Percentiles rank a stretch among this genome's conserved stretches.
Conservation (phyloP, 2,888 invertebrate genomes). For the Alloplasta piceator region DNA sequence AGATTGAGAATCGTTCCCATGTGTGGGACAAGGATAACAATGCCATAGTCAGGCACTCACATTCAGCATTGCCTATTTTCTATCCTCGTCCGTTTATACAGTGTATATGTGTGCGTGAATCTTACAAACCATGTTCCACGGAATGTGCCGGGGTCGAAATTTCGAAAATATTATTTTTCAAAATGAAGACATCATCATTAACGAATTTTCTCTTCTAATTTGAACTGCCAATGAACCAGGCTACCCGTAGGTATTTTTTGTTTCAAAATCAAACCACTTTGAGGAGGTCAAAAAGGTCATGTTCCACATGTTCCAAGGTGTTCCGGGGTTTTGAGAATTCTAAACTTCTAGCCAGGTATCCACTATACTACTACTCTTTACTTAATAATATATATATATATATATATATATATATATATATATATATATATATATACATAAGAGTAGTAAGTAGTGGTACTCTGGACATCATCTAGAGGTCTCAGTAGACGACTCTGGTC, state of each 20-base stretch:
- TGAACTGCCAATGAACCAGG: too few species aligned
- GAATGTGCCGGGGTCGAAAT: background rate
- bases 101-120: too few species aligned
- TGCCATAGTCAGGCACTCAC: too few species aligned
- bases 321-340: background rate
- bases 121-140: background rate
- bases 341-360: background rate
- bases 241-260: background rate
- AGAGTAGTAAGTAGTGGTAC: too few species aligned
- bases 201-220: background rate
- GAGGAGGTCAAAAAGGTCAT: background rate
- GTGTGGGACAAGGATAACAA: too few species aligned
- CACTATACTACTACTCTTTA: constrained; percentile 1
- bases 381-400: background rate
- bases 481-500: too few species aligned
- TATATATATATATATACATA: too few species aligned
- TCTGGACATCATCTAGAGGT: too few species aligned
- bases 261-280: background rate
- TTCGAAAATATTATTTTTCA: background rate
- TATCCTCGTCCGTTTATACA: too few species aligned
- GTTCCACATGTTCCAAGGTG: background rate
- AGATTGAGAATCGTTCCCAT: too few species aligned
- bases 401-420: too few species aligned
- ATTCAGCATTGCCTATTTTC: too few species aligned
- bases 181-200: background rate